Percentiles rank a stretch among this genome's conserved stretches.
Conservation (phyloP, 1,140 invertebrate species). For the Drosophila tsacasi region DNA sequence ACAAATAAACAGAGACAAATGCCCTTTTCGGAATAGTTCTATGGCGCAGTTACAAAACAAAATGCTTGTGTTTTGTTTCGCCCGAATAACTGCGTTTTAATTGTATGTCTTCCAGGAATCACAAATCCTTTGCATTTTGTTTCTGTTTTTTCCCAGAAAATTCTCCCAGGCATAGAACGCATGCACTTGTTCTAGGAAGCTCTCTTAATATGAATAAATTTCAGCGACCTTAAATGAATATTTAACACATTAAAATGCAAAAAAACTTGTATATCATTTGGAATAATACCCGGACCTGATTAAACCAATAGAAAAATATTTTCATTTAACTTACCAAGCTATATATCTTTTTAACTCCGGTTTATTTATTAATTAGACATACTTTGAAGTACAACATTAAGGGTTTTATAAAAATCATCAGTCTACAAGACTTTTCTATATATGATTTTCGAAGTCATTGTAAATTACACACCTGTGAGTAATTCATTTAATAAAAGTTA, state of each 20-base stretch:
- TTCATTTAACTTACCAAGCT: background rate
- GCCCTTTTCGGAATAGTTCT: slow-evolving; percentile 2
- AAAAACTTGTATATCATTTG: no score
- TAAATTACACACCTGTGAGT: no score
- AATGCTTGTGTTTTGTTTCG: slow-evolving; percentile 7
- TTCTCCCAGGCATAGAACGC: no score
- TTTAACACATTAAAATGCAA: background rate
- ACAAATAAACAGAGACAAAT: background rate
- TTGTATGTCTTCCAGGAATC: slow-evolving; percentile 7
- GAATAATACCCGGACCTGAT: background rate
- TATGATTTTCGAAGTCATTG: no score
- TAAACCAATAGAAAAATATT: background rate
- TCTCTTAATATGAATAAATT: background rate
- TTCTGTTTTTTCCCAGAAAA: slow-evolving; percentile 4
- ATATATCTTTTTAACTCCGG: no score
- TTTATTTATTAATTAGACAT: no score
- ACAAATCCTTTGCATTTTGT: background rate
- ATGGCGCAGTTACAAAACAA: slow-evolving; percentile 33
- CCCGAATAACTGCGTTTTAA: slow-evolving; percentile 20
- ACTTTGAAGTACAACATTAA: no score
- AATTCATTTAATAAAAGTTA: no score
- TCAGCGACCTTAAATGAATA: background rate
- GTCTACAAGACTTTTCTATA: no score
- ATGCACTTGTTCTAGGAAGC: slow-evolving; percentile 1
- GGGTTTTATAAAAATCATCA: no score